A percentile compares a stretch with the other conserved stretches of the same genome.
Conservation (phyloP, 2,888 invertebrate genomes). For the Nowickia ferox region DNA sequence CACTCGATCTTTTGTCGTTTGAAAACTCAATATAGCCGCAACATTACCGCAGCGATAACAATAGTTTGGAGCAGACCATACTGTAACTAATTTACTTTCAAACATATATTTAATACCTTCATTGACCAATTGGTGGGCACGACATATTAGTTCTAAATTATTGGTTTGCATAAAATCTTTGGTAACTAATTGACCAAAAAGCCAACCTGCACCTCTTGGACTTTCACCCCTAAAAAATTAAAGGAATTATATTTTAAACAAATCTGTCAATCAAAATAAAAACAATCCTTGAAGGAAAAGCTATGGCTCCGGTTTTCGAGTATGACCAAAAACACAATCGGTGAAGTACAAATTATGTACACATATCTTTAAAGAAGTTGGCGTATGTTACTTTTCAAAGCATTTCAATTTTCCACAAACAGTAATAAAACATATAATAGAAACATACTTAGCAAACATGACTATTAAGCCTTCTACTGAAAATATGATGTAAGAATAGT, state of each 20-base stretch:
- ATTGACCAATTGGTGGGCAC: slow-evolving; percentile 99
- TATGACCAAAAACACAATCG: no score
- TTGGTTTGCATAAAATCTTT: slow-evolving; percentile 97
- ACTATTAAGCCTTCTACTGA: no score
- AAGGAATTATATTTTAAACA: background rate
- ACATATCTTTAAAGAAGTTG: no score
- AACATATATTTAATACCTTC: slow-evolving; percentile 99
- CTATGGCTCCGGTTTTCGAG: no score
- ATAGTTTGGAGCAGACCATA: slow-evolving; percentile 99
- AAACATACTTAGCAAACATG: no score
- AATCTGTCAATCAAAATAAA: background rate
- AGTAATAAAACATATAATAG: background rate
- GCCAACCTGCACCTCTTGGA: slow-evolving; percentile 98
- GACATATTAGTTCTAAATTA: slow-evolving; percentile 95
- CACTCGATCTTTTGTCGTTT: slow-evolving; percentile 89
- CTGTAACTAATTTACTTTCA: slow-evolving; percentile 97
- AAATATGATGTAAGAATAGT: no score
- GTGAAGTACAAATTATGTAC: no score
- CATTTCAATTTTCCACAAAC: background rate
- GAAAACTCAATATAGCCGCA: slow-evolving; percentile 97
- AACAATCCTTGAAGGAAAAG: background rate
- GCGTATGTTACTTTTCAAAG: no score
- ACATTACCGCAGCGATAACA: slow-evolving; percentile 99
- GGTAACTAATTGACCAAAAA: slow-evolving; percentile 97
- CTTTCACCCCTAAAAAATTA: slow-evolving; percentile 88